phyloP scores from a whole-genome alignment of 1,140 invertebrate species.

The Bombus waltoni region DNA sequence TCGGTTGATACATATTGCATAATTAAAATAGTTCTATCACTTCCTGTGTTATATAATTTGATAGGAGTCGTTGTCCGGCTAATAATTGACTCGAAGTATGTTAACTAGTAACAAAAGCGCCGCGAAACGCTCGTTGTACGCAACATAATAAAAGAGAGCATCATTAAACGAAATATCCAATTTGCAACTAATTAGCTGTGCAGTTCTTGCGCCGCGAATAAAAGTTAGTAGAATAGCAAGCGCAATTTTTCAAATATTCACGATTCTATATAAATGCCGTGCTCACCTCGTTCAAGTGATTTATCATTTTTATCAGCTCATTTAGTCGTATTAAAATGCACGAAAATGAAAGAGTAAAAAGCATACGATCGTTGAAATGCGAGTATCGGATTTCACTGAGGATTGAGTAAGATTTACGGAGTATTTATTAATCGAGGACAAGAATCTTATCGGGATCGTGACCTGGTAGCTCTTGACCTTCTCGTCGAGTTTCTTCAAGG shows the following conservation, averaged over 20 bases:
- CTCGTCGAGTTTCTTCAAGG: conserved; percentile 81
- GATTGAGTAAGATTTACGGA: conserved; percentile 3
- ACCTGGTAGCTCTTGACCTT: conserved; percentile 82
- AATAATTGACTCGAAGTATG: conserved; percentile 13
- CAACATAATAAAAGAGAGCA: not conserved
- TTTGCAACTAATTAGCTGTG: not conserved
- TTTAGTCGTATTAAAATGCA: not conserved
- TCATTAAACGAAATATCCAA: not conserved
- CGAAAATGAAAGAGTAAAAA: not conserved
- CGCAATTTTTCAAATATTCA: not conserved
- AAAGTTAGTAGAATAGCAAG: not conserved
- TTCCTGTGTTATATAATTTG: conserved; percentile 27
- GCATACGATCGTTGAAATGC: not conserved
- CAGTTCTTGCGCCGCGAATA: not conserved
- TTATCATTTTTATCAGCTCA: not conserved
- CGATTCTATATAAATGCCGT: not conserved
- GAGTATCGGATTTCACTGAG: not conserved
- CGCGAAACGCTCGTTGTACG: not conserved
- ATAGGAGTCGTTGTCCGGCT: not conserved
- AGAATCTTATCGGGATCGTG: conserved; percentile 48
- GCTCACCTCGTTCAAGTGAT: not conserved
- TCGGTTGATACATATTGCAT: not conserved
- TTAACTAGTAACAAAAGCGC: not conserved
- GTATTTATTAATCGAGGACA: conserved; percentile 44
- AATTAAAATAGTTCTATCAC: conserved; percentile 2